A percentile compares a stretch with the other conserved stretches of the same genome.
phyloP scores from a whole-genome alignment of 2,888 invertebrate species.

The Pristionchus fissidentatus region DNA sequence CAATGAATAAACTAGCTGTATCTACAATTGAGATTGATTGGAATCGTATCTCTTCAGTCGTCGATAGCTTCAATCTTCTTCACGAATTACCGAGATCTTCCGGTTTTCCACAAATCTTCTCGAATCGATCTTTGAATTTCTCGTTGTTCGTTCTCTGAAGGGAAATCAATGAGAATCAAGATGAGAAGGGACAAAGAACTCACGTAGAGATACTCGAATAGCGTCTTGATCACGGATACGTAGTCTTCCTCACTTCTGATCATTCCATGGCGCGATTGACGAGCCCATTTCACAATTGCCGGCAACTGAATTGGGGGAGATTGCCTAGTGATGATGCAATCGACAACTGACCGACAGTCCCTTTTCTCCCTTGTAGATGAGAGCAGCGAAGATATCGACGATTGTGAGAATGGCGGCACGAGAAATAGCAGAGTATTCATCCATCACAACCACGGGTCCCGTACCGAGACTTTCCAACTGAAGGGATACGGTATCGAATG shows the following conservation, averaged over 20 bases:
- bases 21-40: too few relatives aligned
- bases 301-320: neutral
- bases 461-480: neutral
- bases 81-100: too few relatives aligned
- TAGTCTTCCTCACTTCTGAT: slow-evolving; percentile 23
- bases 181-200: neutral
- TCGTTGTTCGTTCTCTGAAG: slow-evolving; percentile 26
- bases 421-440: neutral
- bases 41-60: too few relatives aligned
- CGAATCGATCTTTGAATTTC: slow-evolving; percentile 7
- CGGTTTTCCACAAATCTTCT: neutral
- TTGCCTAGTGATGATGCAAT: neutral
- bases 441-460: neutral
- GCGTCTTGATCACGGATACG: slow-evolving; percentile 4
- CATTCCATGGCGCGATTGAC: neutral
- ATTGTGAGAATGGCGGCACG: neutral
- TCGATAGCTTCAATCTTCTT: too few relatives aligned
- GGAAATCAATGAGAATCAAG: neutral
- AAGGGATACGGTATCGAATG: neutral
- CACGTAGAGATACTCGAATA: slow-evolving; percentile 27
- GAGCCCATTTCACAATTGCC: slow-evolving; percentile 3
- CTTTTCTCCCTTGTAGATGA: slow-evolving; percentile 3
- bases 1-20: too few relatives aligned
- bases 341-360: neutral
- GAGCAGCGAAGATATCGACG: neutral